Conservation (phyloP, 2,797 vertebrate species). For the Phoebastria nigripes region DNA sequence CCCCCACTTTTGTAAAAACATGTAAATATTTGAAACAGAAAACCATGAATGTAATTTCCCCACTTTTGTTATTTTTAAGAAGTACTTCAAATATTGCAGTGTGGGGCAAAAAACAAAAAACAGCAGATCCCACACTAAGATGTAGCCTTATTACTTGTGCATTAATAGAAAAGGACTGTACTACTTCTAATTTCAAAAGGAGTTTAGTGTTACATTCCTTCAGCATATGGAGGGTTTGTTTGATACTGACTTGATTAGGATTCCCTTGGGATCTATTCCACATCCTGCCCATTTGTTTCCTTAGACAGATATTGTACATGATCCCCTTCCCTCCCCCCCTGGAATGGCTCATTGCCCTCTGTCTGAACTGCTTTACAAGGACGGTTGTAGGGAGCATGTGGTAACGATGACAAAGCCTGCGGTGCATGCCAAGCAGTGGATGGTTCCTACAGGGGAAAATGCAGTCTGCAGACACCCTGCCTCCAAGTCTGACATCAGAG, state of each 20-base stretch:
- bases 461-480: background rate
- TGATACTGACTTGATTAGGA: background rate
- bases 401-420: background rate
- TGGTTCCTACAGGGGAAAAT: background rate
- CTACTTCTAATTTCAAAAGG: background rate
- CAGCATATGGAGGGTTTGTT: background rate
- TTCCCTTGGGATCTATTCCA: slow-evolving; percentile 18
- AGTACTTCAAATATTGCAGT: background rate
- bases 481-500: background rate
- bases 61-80: slow-evolving; percentile 23
- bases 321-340: background rate
- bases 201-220: background rate
- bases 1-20: slow-evolving; percentile 16
- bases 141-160: background rate
- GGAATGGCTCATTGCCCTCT: slow-evolving; percentile 29
- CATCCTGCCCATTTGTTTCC: slow-evolving; percentile 31
- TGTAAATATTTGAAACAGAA: slow-evolving; percentile 53
- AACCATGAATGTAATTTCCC: slow-evolving; percentile 29
- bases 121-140: background rate
- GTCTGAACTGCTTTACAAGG: slow-evolving; percentile 3
- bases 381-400: background rate
- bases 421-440: background rate
- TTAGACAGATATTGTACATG: background rate
- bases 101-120: background rate
- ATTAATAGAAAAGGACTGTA: background rate